These are phyloP conservation scores for Oreochromis niloticus DNA, from an alignment of 2,113 vertebrate species.

Conservation along the genomic window DNA sequence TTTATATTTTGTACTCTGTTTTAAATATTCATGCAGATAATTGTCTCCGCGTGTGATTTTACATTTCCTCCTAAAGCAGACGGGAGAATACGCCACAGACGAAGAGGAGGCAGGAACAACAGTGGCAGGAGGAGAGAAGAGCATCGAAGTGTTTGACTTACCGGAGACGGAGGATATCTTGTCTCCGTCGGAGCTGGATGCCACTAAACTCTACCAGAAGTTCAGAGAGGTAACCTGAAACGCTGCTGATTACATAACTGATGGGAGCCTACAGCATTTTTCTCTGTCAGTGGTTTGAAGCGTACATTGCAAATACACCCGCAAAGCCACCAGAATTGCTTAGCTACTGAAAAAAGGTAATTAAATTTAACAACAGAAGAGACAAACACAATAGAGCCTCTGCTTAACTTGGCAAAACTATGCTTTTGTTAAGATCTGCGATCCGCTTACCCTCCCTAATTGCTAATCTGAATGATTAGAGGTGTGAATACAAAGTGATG, in stretches of 20 bases:
- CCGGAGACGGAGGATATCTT: conserved; percentile 92
- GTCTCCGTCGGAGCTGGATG: conserved; percentile 91
- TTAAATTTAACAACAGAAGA: conserved; percentile 10
- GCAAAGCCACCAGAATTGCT: background rate
- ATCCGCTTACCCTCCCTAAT: background rate
- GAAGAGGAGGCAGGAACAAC: conserved; percentile 84
- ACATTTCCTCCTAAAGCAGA: conserved; percentile 71
- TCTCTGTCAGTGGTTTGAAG: background rate
- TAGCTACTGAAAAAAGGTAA: background rate
- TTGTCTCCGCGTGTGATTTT: background rate
- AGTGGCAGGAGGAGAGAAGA: conserved; percentile 79
- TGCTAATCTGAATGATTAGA: conserved; percentile 40
- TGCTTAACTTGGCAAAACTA: background rate
- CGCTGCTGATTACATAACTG: background rate
- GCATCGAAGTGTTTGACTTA: conserved; percentile 94
- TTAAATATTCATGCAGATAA: background rate
- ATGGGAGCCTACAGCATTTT: background rate
- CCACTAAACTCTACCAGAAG: conserved; percentile 92
- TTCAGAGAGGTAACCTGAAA: conserved; percentile 86
- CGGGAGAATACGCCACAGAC: conserved; percentile 96
- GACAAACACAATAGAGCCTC: background rate
- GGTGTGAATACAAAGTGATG: background rate
- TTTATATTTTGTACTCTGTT: background rate
- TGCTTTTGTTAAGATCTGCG: conserved; percentile 13
- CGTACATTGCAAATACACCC: background rate